A percentile compares a stretch with the other conserved stretches of the same genome.
These are phyloP conservation scores for Chaetogeoica ovagalla DNA, from an alignment of 2,888 invertebrate genomes.

Conservation along the genomic window DNA sequence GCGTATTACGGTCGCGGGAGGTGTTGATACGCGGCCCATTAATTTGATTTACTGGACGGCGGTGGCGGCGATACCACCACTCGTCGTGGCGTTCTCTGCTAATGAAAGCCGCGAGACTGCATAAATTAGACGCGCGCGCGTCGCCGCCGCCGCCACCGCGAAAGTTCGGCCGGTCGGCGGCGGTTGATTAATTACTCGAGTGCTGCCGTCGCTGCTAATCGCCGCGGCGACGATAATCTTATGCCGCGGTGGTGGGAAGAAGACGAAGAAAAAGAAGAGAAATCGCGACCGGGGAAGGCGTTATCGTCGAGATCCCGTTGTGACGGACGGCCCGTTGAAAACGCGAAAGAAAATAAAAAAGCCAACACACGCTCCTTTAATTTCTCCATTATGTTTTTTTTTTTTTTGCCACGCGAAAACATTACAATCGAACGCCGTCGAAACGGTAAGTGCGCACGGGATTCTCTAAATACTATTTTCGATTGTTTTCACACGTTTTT, in stretches of 20 bases:
- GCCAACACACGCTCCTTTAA: too few relatives aligned
- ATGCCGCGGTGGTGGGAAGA: background rate
- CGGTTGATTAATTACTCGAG: constrained; percentile 41
- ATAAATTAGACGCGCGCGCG: constrained; percentile 40
- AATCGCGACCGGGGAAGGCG: too few relatives aligned
- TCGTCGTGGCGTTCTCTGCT: constrained; percentile 18
- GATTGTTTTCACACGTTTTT: too few relatives aligned
- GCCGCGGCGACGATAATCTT: constrained; percentile 13
- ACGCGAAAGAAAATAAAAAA: too few relatives aligned
- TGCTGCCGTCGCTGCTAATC: background rate
- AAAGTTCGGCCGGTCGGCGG: constrained; percentile 1
- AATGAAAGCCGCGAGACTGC: constrained; percentile 44
- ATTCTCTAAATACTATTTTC: too few relatives aligned
- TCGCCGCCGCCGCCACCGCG: too few relatives aligned
- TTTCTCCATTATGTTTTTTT: too few relatives aligned
- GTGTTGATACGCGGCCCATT: constrained; percentile 50
- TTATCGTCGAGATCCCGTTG: too few relatives aligned
- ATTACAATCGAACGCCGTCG: too few relatives aligned
- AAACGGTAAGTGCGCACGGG: too few relatives aligned
- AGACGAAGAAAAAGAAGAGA: background rate
- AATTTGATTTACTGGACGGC: constrained; percentile 45
- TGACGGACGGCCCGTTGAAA: too few relatives aligned
- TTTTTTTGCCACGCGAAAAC: too few relatives aligned
- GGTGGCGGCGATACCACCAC: background rate
- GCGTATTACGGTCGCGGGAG: constrained; percentile 22